phyloP scores from a whole-genome alignment of 2,797 vertebrate genomes.

The Rhyacichthys aspro region DNA sequence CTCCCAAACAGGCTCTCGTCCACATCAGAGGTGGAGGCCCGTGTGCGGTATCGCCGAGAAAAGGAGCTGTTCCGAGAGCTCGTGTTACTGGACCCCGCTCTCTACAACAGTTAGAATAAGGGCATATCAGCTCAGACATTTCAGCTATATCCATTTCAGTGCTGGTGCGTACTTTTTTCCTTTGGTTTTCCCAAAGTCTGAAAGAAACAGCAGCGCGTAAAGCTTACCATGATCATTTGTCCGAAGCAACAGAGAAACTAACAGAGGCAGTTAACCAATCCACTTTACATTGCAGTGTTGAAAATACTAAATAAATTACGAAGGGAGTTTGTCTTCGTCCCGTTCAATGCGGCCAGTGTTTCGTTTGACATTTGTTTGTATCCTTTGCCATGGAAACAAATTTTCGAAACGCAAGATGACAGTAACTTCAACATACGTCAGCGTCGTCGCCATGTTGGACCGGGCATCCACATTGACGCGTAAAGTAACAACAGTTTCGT shows the following conservation, averaged over 20 bases:
- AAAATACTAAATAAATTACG: too few species aligned
- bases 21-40: slow-evolving; percentile 78
- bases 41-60: slow-evolving; percentile 76
- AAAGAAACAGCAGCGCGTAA: not conserved
- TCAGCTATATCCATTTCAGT: too few species aligned
- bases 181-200: too few species aligned
- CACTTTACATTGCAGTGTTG: not conserved
- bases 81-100: slow-evolving; percentile 34
- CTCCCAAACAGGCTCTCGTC: slow-evolving; percentile 85
- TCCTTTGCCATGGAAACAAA: not conserved
- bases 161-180: not conserved
- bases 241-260: not conserved
- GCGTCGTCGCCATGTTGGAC: too few species aligned
- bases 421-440: too few species aligned
- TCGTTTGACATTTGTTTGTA: slow-evolving; percentile 1
- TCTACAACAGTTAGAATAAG: slow-evolving; percentile 56
- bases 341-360: not conserved
- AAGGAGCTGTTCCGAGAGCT: slow-evolving; percentile 49
- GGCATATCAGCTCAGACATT: not conserved
- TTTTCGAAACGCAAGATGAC: not conserved
- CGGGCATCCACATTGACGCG: too few species aligned
- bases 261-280: not conserved
- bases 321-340: not conserved
- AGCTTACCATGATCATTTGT: slow-evolving; percentile 44
- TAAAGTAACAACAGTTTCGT: too few species aligned